A percentile compares a stretch with the other conserved stretches of the same genome.
Evolutionary conservation across 2,888 invertebrate genomes (phyloP).

Genomic region (Lutraria lutraria): DNA sequence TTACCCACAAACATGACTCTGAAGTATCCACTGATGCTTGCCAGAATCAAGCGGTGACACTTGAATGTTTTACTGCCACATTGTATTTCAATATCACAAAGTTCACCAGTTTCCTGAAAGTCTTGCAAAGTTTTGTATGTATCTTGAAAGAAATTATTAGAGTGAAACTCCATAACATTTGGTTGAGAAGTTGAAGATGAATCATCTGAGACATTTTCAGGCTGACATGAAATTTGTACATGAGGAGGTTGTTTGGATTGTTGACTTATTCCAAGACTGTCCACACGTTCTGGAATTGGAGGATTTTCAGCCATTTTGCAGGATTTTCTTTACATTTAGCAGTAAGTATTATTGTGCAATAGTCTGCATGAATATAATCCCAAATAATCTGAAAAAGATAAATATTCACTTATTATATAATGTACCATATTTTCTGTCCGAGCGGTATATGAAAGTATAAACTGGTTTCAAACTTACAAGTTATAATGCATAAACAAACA

Average conservation of each 20-base stretch:
- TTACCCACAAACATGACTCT: constrained; percentile 87
- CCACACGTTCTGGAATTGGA: constrained; percentile 56
- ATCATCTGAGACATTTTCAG: constrained; percentile 8
- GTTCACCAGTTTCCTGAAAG: constrained; percentile 80
- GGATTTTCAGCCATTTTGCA: constrained; percentile 59
- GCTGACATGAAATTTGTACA: constrained; percentile 1
- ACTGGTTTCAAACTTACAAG: too few relatives aligned
- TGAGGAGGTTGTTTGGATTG: not conserved
- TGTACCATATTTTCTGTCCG: too few relatives aligned
- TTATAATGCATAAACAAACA: too few relatives aligned
- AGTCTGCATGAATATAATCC: too few relatives aligned
- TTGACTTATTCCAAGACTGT: constrained; percentile 51
- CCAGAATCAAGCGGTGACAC: constrained; percentile 87
- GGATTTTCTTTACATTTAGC: not conserved
- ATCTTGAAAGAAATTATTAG: constrained; percentile 68
- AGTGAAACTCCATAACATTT: constrained; percentile 56
- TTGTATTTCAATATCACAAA: constrained; percentile 86
- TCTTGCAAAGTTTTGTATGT: constrained; percentile 78
- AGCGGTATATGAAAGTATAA: too few relatives aligned
- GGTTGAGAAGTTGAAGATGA: constrained; percentile 13
- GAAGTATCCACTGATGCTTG: constrained; percentile 87
- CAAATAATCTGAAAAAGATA: too few relatives aligned
- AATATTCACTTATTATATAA: too few relatives aligned
- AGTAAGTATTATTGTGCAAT: too few relatives aligned
- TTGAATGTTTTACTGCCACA: constrained; percentile 79